A percentile compares a stretch with the other conserved stretches of the same genome.
Evolutionary conservation across 1,140 invertebrate genomes (phyloP).

Genomic region (Harlomillsia oculata): DNA sequence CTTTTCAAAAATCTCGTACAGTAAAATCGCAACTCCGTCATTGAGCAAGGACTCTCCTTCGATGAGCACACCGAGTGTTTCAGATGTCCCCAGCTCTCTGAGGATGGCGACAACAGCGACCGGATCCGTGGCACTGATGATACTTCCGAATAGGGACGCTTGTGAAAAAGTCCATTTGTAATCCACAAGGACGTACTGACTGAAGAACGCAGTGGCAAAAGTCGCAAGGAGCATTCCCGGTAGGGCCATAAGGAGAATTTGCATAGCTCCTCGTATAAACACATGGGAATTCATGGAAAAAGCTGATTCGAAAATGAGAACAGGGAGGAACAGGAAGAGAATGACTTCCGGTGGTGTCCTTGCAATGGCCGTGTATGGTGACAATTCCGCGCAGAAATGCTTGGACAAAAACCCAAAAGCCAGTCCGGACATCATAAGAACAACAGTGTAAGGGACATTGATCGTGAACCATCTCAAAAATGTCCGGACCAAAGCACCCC

Average conservation of each 20-base stretch:
- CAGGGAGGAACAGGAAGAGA: constrained; percentile 43
- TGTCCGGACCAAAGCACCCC: constrained; percentile 22
- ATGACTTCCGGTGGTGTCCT: constrained; percentile 40
- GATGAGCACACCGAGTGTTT: constrained; percentile 42
- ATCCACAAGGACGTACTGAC: constrained; percentile 36
- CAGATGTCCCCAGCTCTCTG: constrained; percentile 40
- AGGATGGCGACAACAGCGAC: constrained; percentile 44
- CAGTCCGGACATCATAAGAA: constrained; percentile 23
- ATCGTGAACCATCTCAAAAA: background rate
- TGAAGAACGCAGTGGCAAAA: constrained; percentile 38
- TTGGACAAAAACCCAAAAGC: constrained; percentile 10
- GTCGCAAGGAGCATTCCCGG: constrained; percentile 35
- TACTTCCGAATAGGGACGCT: constrained; percentile 42
- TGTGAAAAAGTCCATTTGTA: constrained; percentile 37
- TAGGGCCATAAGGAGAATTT: constrained; percentile 15
- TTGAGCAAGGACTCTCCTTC: constrained; percentile 46
- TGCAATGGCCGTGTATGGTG: constrained; percentile 32
- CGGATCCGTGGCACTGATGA: constrained; percentile 44
- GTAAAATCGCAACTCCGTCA: constrained; percentile 45
- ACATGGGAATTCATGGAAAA: constrained; percentile 41
- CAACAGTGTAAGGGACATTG: constrained; percentile 16
- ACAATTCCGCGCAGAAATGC: constrained; percentile 4
- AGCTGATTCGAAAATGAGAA: constrained; percentile 45
- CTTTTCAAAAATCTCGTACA: constrained; percentile 38
- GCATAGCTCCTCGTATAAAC: constrained; percentile 39